Conservation (phyloP, 2,888 invertebrate genomes). For the Dascillus cervinus region DNA sequence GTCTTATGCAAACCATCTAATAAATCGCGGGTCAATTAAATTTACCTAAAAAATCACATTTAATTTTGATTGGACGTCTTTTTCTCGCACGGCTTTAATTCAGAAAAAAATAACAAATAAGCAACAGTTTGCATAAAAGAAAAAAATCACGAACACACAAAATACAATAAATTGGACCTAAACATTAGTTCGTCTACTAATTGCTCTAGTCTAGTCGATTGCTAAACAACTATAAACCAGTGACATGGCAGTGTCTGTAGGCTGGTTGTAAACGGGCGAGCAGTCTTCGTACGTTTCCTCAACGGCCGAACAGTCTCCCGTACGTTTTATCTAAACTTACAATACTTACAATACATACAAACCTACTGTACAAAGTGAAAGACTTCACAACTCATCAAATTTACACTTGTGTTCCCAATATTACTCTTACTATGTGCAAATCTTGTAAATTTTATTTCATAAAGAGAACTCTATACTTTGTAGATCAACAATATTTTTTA, state of each 20-base stretch:
- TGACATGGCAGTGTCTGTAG: constrained; percentile 23
- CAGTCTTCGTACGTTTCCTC: constrained; percentile 23
- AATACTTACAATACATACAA: constrained; percentile 36
- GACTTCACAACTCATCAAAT: constrained; percentile 30
- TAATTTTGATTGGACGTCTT: too few species aligned
- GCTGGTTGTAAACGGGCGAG: constrained; percentile 21
- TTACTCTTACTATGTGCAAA: constrained; percentile 8
- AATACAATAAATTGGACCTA: constrained; percentile 24
- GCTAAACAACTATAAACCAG: constrained; percentile 22
- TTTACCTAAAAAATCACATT: neutral
- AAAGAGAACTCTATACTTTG: too few species aligned
- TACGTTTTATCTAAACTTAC: constrained; percentile 25
- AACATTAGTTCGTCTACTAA: constrained; percentile 19
- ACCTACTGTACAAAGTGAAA: constrained; percentile 37
- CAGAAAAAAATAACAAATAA: constrained; percentile 8
- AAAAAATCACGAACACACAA: constrained; percentile 35
- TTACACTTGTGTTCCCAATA: constrained; percentile 23
- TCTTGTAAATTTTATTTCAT: constrained; percentile 1
- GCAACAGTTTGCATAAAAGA: constrained; percentile 22
- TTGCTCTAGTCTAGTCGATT: constrained; percentile 21
- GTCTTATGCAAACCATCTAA: constrained; percentile 15
- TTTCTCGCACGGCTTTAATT: too few species aligned
- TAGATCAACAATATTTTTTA: too few species aligned
- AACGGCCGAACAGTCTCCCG: constrained; percentile 18
- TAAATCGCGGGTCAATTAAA: constrained; percentile 3